phyloP scores from a whole-genome alignment of 2,797 vertebrate genomes.

The Diplodus puntazzo region DNA sequence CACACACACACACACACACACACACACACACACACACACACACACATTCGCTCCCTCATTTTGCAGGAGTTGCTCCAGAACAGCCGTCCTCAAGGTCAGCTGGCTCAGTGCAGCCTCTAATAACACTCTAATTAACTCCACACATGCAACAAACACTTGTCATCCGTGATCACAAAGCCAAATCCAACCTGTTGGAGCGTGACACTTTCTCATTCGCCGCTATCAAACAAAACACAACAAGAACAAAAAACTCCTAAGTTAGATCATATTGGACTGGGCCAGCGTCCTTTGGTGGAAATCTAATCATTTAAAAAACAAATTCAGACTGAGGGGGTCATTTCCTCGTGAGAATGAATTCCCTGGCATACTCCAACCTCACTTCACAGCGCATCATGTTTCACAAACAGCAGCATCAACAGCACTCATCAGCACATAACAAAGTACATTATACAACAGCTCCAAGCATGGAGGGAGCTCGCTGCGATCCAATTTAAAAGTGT shows the following conservation, averaged over 20 bases:
- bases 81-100: constrained; percentile 51
- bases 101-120: constrained; percentile 18
- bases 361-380: constrained; percentile 12
- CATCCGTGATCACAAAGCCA: constrained; percentile 10
- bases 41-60: background rate
- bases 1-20: constrained; percentile 14
- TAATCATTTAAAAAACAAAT: constrained; percentile 24
- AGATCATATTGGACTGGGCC: background rate
- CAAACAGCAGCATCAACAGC: constrained; percentile 32
- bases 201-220: background rate
- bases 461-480: constrained; percentile 42
- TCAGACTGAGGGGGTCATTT: constrained; percentile 32
- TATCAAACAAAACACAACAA: background rate
- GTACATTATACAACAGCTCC: constrained; percentile 61
- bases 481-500: constrained; percentile 56
- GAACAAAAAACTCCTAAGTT: background rate
- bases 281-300: background rate
- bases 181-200: constrained; percentile 1
- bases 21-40: constrained; percentile 16
- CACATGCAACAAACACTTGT: constrained; percentile 10
- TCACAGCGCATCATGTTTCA: constrained; percentile 30
- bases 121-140: constrained; percentile 36
- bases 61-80: constrained; percentile 26
- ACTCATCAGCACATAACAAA: constrained; percentile 61
- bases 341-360: constrained; percentile 25